Base-by-base conservation (phyloP, 2,888 invertebrate genomes). In the Steromphala cineraria region DNA sequence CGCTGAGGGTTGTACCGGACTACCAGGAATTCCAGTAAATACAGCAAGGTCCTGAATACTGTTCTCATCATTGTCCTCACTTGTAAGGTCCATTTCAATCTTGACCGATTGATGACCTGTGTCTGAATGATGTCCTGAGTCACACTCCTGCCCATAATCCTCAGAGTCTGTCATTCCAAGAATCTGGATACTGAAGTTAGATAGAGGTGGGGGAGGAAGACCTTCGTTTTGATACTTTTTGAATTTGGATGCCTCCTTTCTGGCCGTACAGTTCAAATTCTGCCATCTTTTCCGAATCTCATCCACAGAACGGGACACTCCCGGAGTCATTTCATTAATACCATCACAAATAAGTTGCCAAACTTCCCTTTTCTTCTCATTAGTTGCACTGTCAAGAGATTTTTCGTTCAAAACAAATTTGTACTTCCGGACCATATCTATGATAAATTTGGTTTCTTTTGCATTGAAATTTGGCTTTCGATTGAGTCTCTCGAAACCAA, bases 231-330 rank as follows among this genome's bases (percentile, higher is more conserved):
- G 62, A 62, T 62, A 62, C 28, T 62, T 62, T 28, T 75, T 75
- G 15, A 75, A 52, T 52, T 75, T 75, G 21, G 40, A 52, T 4
- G 75, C 40, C 24, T 75, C 75, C n/a, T 75, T 75, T 5, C 46
- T 40, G 21, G 75, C 75, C 4, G 40, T 40, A 53, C 52, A 75
- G 52, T 52, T 52, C 52, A 75, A 52, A 52, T 75, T 75, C 24
- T 75, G 75, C 75, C 75, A 75, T n/a, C 75, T 46, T 75, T 75
- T 75, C 7, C 52, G 40, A 40, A 75, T 52, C 52, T 75, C 75
- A 21, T 75, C 75, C n/a, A 40, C 40, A 53, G 75, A 75, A 21
- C 75, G 46, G 17, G 40, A 52, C 19, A 75, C 75, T 21, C 52
- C 52, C 21, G 75, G 75, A 21, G 40, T 75, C 46, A 75, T 75